A percentile compares a stretch with the other conserved stretches of the same genome.
These are phyloP conservation scores for Cryptocephalus primarius DNA, from an alignment of 2,888 invertebrate species.

Conservation along the genomic window DNA sequence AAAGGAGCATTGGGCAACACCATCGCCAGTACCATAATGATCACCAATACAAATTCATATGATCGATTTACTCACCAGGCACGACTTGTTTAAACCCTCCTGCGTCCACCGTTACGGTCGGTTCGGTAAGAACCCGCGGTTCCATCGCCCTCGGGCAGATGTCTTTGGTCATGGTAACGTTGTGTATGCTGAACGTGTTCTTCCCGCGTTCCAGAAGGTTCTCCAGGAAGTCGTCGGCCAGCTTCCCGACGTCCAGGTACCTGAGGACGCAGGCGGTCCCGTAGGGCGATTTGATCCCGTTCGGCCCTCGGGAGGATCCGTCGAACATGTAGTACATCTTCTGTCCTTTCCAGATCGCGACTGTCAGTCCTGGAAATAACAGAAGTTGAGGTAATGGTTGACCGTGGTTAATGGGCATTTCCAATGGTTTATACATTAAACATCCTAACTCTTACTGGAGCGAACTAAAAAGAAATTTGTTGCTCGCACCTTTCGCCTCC, in stretches of 20 bases:
- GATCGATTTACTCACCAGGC: constrained; percentile 17
- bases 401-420: too few species aligned
- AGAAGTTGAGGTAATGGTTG: background rate
- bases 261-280: constrained; percentile 35
- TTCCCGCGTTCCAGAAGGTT: constrained; percentile 28
- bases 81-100: constrained; percentile 19
- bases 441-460: too few species aligned
- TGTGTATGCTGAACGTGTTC: constrained; percentile 27
- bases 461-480: too few species aligned
- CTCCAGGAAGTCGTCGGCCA: constrained; percentile 25
- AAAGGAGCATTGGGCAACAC: too few species aligned
- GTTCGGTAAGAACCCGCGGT: constrained; percentile 15
- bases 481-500: constrained; percentile 24
- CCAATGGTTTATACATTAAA: too few species aligned
- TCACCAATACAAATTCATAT: too few species aligned
- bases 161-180: constrained; percentile 17
- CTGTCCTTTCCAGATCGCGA: constrained; percentile 37
- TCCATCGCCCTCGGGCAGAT: constrained; percentile 23
- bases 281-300: constrained; percentile 25
- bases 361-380: constrained; percentile 14
- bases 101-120: constrained; percentile 11
- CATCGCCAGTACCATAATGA: too few species aligned
- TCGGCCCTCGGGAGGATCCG: constrained; percentile 36
- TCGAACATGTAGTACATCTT: constrained; percentile 39
- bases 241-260: constrained; percentile 22